These are phyloP conservation scores for Xyrichtys novacula DNA, from an alignment of 2,797 vertebrate species.

Conservation along the genomic window DNA sequence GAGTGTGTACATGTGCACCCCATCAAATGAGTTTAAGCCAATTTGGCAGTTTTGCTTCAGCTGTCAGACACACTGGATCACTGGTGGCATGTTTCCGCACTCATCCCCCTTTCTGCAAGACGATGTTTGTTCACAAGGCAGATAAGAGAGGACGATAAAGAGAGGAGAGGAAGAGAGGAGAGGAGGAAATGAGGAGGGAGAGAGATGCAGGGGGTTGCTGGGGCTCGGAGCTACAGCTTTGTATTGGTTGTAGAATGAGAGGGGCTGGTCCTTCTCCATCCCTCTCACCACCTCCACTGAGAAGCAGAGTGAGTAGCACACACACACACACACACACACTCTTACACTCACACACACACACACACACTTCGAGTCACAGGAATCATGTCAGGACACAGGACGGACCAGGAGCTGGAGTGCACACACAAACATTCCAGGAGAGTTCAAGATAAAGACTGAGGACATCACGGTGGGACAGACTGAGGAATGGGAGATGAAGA, in stretches of 20 bases:
- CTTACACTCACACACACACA: background rate
- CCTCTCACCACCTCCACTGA: conserved; percentile 59
- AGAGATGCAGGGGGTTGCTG: conserved; percentile 27
- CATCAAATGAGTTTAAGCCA: conserved; percentile 34
- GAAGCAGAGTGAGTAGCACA: conserved; percentile 45
- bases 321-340: conserved; percentile 14
- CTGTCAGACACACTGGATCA: conserved; percentile 38
- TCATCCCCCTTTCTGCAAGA: conserved; percentile 38
- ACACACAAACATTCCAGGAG: conserved; percentile 22
- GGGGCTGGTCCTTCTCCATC: conserved; percentile 72
- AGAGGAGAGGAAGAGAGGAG: conserved; percentile 51
- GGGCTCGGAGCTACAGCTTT: conserved; percentile 60
- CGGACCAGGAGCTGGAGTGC: conserved; percentile 35
- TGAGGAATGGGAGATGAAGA: conserved; percentile 20
- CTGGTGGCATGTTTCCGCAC: conserved; percentile 27
- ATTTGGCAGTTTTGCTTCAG: conserved; percentile 27
- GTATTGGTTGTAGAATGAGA: conserved; percentile 75
- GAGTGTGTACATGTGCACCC: conserved; percentile 4
- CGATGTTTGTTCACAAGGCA: conserved; percentile 67
- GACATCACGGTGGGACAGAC: conserved; percentile 38
- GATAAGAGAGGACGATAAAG: conserved; percentile 56
- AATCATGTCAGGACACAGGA: conserved; percentile 50
- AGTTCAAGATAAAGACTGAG: conserved; percentile 48
- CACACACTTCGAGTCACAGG: conserved; percentile 7
- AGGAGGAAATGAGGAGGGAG: conserved; percentile 29